Base-by-base conservation (phyloP, 2,797 vertebrate genomes). In the Eurystomus glaucurus region DNA sequence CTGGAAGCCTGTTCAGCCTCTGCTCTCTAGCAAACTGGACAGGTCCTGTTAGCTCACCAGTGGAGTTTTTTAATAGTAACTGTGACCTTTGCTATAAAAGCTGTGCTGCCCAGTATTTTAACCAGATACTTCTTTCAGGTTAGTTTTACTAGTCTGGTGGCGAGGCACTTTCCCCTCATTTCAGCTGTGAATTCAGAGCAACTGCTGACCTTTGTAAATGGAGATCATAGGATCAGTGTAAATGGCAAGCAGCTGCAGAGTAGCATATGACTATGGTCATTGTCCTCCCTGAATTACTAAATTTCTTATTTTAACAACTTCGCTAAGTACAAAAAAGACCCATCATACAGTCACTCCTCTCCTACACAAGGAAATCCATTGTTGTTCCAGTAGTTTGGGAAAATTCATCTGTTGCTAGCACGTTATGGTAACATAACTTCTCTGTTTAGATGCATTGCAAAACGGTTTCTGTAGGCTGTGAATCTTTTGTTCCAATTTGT, bases 221-320 rank as follows among this genome's bases (percentile, higher is more conserved):
- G 69, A 61, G 46, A 88, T 97, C 96, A 96, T 87, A 97, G 97
- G 94, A 86, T 90, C 90, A 57, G 84, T 50, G 91, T 62, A 48
- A 79, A 94, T 62, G 95, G 82, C 92, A 95, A 90, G 90, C 96
- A 97, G 97, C 96, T 98, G 96, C 93, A 54, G 80, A 70, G 79
- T 22, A 31, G 26, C 72, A 61, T 74, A 48, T 97, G 97, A 97
- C 97, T 98, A 5, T 74, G 88, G 90, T 66, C 95, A 94, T 96
- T 98, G 97, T 98, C 96, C 91, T 96, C 85, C 64, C 65, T 85
- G 6, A 55, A 90, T 68, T 92, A 26, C 71, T 75, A 62, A 37
- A 93, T 95, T 91, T 97, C 95, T 97, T 94, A 57, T 62, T 95
- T 96, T 78, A 95, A 95, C 80, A 81, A 89, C 88, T 97, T 92